Evolutionary conservation across 2,113 vertebrate genomes (phyloP), one percentile per base, ranked within the genome.

Genomic region (Sapajus apella): DNA sequence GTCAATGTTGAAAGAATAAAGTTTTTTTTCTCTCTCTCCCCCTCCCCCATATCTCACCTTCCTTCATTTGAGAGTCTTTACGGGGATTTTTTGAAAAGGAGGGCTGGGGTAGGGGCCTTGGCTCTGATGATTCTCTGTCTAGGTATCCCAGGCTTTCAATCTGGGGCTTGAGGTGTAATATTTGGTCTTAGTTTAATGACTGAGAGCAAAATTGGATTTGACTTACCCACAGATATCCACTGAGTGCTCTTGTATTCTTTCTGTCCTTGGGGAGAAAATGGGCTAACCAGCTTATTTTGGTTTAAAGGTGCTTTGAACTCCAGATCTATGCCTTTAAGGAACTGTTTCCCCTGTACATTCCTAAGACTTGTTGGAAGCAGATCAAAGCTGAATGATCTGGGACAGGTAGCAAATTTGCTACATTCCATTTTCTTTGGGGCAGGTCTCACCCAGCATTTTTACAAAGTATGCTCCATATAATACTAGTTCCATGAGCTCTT

Each of bases 1-100:
- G 98, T 99, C 98, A 98, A 90, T 76, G 21, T 47, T 98, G 98
- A 98, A 97, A 98, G 98, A 98, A 98, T 97, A 98, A 98, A 98
- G 95, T 98, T 97, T 89, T 94, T 14, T 98, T 68, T 95, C 37
- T 81, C 90, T 61, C 85, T 97, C 94, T 96, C 72, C 58, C 61
- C 61, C 45, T 43, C 85, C 72, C 52, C 73, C 66, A 96, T 58
- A 72, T 92, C 92, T 85, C 73, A 96, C 81, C 72, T 92, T 89
- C 27, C 76, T 97, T 97, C 94, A 81, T 90, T 90, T 94, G 94
- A 97, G 91, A 90, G 50, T 91, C 64, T 82, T 97, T 84, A 37
- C 88, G 61, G 55, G 45, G 1, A 6, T 64, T 37, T 93, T 80
- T 90, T 96, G 87, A 83, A 96, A 95, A 77, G 73, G 64, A 91